Conservation (phyloP, 2,888 invertebrate species). For the Plebejus melissa region DNA sequence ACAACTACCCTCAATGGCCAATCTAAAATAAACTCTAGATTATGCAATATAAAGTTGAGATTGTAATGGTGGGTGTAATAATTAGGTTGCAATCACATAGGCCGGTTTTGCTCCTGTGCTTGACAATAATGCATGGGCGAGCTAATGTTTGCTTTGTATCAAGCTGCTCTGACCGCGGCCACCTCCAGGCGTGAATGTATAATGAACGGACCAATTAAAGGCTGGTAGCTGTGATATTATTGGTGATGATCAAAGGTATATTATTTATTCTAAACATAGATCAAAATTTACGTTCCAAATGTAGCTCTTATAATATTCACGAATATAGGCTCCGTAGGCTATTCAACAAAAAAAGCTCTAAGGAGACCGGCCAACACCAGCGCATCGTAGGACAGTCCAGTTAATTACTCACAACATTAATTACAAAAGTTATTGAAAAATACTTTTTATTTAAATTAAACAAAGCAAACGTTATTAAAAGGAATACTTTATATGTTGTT, state of each 20-base stretch:
- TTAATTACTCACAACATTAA: no score
- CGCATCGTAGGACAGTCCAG: no score
- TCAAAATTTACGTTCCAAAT: neutral
- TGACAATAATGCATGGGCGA: constrained; percentile 78
- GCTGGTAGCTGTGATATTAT: constrained; percentile 46
- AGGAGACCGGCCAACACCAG: no score
- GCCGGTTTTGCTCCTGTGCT: constrained; percentile 54
- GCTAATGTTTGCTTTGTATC: constrained; percentile 78
- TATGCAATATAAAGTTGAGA: constrained; percentile 31
- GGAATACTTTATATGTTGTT: no score
- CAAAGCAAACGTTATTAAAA: no score
- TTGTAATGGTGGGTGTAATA: constrained; percentile 38
- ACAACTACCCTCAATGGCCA: constrained; percentile 30
- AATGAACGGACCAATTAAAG: constrained; percentile 71
- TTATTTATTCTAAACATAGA: neutral
- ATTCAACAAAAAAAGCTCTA: no score
- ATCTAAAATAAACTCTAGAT: constrained; percentile 33
- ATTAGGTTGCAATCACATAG: constrained; percentile 36
- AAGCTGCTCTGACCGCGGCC: constrained; percentile 63
- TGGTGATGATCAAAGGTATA: neutral
- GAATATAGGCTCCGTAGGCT: no score
- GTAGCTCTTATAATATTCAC: no score
- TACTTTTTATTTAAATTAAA: no score
- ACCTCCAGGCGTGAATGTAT: constrained; percentile 74
- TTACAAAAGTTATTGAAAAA: no score